These are phyloP conservation scores for Cyphomyrus plagiostoma DNA, from an alignment of 2,113 vertebrate species.

Conservation along the genomic window DNA sequence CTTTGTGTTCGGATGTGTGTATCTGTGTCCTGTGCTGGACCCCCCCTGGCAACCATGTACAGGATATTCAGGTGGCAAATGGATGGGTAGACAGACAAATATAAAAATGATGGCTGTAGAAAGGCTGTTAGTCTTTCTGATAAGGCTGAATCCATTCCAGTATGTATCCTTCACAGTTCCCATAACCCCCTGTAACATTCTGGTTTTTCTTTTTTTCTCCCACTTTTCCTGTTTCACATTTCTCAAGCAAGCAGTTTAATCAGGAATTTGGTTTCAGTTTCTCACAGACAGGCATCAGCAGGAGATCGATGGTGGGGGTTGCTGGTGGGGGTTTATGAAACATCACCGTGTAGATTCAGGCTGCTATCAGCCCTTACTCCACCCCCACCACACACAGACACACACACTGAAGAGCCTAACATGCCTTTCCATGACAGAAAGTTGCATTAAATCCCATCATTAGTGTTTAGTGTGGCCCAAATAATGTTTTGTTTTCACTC, in stretches of 20 bases:
- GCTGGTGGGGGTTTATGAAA: conserved; percentile 18
- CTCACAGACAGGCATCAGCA: conserved; percentile 23
- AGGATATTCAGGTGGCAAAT: not conserved
- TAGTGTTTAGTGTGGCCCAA: conserved; percentile 1
- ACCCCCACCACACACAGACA: too few relatives aligned
- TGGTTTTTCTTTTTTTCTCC: not conserved
- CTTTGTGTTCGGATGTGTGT: not conserved
- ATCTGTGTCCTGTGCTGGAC: not conserved
- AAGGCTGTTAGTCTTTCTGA: not conserved
- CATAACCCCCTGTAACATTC: conserved; percentile 17
- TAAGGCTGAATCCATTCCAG: conserved; percentile 25
- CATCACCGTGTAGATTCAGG: not conserved
- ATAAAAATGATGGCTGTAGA: not conserved
- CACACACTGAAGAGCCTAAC: not conserved
- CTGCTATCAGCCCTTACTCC: not conserved
- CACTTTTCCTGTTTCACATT: conserved; percentile 24
- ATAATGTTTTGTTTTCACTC: not conserved
- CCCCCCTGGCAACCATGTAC: not conserved
- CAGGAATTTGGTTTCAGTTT: conserved; percentile 34
- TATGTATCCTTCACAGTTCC: not conserved
- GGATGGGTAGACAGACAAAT: not conserved
- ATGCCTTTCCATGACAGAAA: conserved; percentile 22
- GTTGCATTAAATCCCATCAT: conserved; percentile 21
- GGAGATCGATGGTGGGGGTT: conserved; percentile 9
- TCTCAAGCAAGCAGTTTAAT: conserved; percentile 24